Conservation (phyloP, 2,888 invertebrate species). For the Biston stratarius region DNA sequence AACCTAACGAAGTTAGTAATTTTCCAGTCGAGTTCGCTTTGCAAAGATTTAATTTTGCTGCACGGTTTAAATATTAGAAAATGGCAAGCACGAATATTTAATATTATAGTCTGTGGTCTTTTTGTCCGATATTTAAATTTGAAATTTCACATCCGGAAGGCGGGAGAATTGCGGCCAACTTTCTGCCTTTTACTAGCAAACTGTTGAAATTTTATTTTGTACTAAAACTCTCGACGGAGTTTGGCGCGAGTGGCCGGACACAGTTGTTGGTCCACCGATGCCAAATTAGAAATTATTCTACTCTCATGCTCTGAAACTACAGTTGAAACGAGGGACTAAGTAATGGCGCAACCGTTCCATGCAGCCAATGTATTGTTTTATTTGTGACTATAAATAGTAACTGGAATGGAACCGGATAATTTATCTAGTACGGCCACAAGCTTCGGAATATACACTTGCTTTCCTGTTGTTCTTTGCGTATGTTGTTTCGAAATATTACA, state of each 20-base stretch:
- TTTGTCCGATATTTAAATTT: conserved; percentile 58
- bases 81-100: conserved; percentile 23
- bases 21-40: conserved; percentile 37
- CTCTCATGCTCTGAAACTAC: conserved; percentile 47
- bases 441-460: conserved; percentile 13
- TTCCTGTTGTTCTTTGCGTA: neutral
- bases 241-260: conserved; percentile 43
- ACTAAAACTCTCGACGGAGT: conserved; percentile 51
- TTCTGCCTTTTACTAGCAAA: conserved; percentile 48
- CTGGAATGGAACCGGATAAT: conserved; percentile 31
- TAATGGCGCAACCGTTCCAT: conserved; percentile 29
- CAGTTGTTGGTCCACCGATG: conserved; percentile 51
- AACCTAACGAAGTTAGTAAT: conserved; percentile 29
- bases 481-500: neutral
- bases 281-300: conserved; percentile 61
- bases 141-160: conserved; percentile 56
- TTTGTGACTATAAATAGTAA: conserved; percentile 34
- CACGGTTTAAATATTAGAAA: conserved; percentile 37
- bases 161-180: conserved; percentile 55
- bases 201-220: conserved; percentile 65
- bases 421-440: conserved; percentile 18
- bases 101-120: conserved; percentile 40
- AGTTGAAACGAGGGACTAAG: conserved; percentile 42
- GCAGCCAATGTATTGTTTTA: conserved; percentile 35
- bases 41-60: conserved; percentile 40